phyloP scores from a whole-genome alignment of 2,797 vertebrate species.

The Siniperca obscura region DNA sequence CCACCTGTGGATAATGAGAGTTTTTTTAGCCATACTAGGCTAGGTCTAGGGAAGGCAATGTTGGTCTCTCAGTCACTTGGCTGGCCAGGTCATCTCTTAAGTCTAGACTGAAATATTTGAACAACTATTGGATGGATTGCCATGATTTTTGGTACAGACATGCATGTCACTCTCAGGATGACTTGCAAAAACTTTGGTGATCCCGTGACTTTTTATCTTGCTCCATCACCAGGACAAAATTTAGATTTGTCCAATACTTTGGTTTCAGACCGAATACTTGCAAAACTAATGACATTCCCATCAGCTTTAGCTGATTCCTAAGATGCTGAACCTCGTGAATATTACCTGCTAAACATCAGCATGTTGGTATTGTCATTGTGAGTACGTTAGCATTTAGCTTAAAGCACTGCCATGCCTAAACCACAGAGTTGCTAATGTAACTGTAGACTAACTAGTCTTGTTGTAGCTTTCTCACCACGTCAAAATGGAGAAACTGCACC shows the following conservation, averaged over 20 bases:
- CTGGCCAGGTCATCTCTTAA: too few species aligned
- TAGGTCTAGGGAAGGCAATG: too few species aligned
- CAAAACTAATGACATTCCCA: neutral
- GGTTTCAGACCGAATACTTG: neutral
- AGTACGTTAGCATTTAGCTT: neutral
- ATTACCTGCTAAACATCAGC: neutral
- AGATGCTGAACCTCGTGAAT: neutral
- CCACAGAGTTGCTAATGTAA: neutral
- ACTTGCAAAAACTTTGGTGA: neutral
- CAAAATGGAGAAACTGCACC: neutral
- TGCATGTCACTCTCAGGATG: neutral
- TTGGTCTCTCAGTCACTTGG: too few species aligned
- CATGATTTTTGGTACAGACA: neutral
- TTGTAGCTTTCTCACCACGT: too few species aligned
- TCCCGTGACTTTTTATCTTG: neutral
- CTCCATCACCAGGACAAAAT: neutral
- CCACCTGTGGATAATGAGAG: neutral
- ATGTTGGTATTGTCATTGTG: neutral
- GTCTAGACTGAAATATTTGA: neutral
- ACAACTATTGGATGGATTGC: neutral
- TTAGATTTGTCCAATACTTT: neutral
- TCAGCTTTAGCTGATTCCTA: neutral
- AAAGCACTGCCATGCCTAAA: neutral
- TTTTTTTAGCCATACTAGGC: constrained; percentile 3
- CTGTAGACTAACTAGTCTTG: neutral